Evolutionary conservation across 1,140 invertebrate genomes (phyloP).

Genomic region (Pseudomyrmex pallidus): DNA sequence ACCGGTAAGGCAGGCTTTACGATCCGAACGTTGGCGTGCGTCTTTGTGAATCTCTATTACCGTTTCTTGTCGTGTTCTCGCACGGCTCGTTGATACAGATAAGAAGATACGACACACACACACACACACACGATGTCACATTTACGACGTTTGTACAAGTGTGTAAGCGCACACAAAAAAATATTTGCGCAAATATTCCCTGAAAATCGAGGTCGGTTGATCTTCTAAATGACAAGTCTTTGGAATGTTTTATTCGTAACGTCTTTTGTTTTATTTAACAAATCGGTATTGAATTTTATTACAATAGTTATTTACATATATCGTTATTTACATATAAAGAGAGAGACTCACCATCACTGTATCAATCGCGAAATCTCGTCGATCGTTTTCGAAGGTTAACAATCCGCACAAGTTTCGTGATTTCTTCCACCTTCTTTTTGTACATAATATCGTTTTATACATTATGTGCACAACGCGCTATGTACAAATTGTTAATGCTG

Average conservation of each 20-base stretch:
- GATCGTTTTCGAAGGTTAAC: conserved; percentile 59
- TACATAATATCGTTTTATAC: conserved; percentile 12
- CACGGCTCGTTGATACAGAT: conserved; percentile 49
- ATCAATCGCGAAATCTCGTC: conserved; percentile 66
- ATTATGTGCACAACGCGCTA: conserved; percentile 2
- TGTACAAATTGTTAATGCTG: conserved; percentile 28
- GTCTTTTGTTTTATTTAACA: conserved; percentile 81
- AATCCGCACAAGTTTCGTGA: not conserved
- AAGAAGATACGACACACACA: conserved; percentile 19
- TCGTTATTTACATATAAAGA: conserved; percentile 72
- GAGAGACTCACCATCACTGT: conserved; percentile 60
- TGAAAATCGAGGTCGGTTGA: not conserved
- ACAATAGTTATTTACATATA: conserved; percentile 74
- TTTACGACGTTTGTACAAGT: not conserved
- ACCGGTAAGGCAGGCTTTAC: conserved; percentile 75
- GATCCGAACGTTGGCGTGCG: conserved; percentile 66
- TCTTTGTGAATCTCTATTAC: conserved; percentile 61
- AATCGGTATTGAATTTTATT: conserved; percentile 66
- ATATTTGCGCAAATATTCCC: not conserved
- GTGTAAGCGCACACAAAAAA: not conserved
- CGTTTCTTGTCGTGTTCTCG: conserved; percentile 48
- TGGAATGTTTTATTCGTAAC: conserved; percentile 71
- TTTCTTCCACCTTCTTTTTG: not conserved
- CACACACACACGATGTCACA: not conserved
- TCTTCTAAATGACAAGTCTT: conserved; percentile 36